A percentile compares a stretch with the other conserved stretches of the same genome.
phyloP scores from a whole-genome alignment of 2,113 vertebrate genomes.

The Collichthys lucidus region DNA sequence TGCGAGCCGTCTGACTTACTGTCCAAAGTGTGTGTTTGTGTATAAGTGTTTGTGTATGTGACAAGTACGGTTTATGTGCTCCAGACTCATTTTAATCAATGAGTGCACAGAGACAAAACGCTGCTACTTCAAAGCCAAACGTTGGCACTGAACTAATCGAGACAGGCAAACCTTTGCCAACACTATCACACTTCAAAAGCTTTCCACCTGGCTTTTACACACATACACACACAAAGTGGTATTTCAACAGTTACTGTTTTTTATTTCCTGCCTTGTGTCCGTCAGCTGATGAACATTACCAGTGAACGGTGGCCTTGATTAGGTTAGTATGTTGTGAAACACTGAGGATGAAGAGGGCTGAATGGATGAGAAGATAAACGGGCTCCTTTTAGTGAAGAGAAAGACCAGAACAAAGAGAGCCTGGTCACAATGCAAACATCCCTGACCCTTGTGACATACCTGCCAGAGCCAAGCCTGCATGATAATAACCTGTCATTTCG shows the following conservation, averaged over 20 bases:
- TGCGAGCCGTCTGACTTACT: background rate
- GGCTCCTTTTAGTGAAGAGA: background rate
- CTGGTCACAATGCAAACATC: slow-evolving; percentile 14
- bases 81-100: slow-evolving; percentile 45
- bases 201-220: slow-evolving; percentile 28
- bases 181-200: slow-evolving; percentile 26
- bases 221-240: background rate
- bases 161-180: slow-evolving; percentile 36
- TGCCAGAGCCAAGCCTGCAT: background rate
- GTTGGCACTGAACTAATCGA: slow-evolving; percentile 29
- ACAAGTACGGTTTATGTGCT: slow-evolving; percentile 9
- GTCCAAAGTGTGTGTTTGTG: background rate
- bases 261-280: background rate
- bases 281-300: background rate
- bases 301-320: slow-evolving; percentile 3
- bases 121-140: slow-evolving; percentile 39
- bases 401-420: no score
- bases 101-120: slow-evolving; percentile 35
- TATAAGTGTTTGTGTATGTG: background rate
- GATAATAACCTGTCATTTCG: background rate
- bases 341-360: background rate
- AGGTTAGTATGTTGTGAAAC: background rate
- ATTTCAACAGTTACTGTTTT: background rate
- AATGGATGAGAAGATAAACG: slow-evolving; percentile 7
- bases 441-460: slow-evolving; percentile 9